These are phyloP conservation scores for Lycophotia porphyrea DNA, from an alignment of 2,888 invertebrate genomes.

Conservation along the genomic window DNA sequence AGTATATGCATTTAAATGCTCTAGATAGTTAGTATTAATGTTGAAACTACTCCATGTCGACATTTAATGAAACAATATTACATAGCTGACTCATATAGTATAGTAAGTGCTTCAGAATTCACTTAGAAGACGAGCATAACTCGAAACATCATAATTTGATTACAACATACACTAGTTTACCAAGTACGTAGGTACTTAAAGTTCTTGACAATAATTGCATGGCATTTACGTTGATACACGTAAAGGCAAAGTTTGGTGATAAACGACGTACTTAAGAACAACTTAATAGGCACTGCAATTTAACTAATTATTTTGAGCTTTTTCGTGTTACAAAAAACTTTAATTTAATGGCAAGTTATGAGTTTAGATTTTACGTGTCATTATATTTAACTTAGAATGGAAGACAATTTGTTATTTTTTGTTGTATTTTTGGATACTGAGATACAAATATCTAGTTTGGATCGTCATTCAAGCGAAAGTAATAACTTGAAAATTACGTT, in stretches of 20 bases:
- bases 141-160: slow-evolving; percentile 32
- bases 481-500: neutral
- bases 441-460: neutral
- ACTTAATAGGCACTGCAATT: slow-evolving; percentile 42
- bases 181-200: slow-evolving; percentile 26
- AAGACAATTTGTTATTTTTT: slow-evolving; percentile 12
- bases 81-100: neutral
- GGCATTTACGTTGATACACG: slow-evolving; percentile 26
- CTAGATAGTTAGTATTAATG: neutral
- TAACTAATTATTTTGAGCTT: slow-evolving; percentile 53
- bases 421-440: neutral
- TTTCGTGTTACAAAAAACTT: slow-evolving; percentile 26
- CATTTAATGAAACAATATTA: slow-evolving; percentile 15
- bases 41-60: neutral
- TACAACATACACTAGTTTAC: slow-evolving; percentile 31
- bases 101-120: slow-evolving; percentile 22
- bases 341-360: slow-evolving; percentile 7
- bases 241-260: slow-evolving; percentile 35
- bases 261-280: slow-evolving; percentile 28
- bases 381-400: slow-evolving; percentile 42
- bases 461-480: slow-evolving; percentile 9
- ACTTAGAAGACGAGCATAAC: slow-evolving; percentile 9
- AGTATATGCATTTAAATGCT: neutral
- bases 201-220: slow-evolving; percentile 35
- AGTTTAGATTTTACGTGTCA: slow-evolving; percentile 18